Base-by-base conservation (phyloP, 1,140 invertebrate genomes). In the Drosophila kepulauana region DNA sequence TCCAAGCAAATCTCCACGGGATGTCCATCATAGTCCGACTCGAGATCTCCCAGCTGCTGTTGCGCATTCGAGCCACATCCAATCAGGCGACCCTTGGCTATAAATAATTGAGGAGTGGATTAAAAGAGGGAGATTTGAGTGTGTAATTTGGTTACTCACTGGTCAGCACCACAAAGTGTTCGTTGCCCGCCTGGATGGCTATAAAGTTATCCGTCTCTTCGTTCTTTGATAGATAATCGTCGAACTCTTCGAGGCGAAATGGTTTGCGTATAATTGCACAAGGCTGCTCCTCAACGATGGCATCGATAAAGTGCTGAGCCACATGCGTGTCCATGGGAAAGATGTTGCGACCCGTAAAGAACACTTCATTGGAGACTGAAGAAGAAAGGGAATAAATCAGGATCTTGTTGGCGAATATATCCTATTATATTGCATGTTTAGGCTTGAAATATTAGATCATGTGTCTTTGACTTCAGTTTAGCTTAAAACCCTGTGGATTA, bases 331-430 rank as follows among this genome's bases (percentile, higher is more conserved):
- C 88, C 25, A 59, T 13, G 20, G 87, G 81, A 48, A 92, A 92
- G 35, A 92, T 88, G 51, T 91, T 92, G 33, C 86, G 89, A 6
- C 92, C 92, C 57, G 81, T 91, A 41, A 91, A 92, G 68, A 92
- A 92, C 13, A 92, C 64, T 66, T 92, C 91, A 65, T 91, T 92
- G 51, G 92, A 92, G 58, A 91, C 92, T 92, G 49, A 1, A 33
- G 0, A 3, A 2, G 3, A 10, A 10, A 38, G 35, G 2, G 35
- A 10, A 38, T 10, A 38, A 10, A 25, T 0, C 20, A 25, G 20
- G 20, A 25, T 25, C 20, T 25, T 25, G 20, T 0, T 25, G 20
- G 20, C 4, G 0, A 25, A 25, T 25, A 25, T 25, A 25, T 25
- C 20, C 3, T 20, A 20, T 3, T 20, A 20, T 20, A 20, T 3